Base-by-base conservation (phyloP, 2,113 vertebrate genomes). In the Murina feae region DNA sequence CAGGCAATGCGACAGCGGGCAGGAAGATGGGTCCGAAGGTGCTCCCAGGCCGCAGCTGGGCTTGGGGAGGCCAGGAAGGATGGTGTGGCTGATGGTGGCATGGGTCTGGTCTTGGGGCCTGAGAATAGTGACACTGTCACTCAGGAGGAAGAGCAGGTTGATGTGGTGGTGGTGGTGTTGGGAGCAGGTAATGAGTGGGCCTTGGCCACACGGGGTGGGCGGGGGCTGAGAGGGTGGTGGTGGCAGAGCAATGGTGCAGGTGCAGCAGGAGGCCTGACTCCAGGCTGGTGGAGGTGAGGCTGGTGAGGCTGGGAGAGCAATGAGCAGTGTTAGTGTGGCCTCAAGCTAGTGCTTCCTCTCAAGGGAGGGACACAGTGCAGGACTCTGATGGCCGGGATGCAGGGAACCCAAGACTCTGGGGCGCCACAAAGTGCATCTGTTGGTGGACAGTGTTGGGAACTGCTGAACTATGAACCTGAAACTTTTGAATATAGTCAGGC, bases 401-500 rank as follows among this genome's bases (percentile, higher is more conserved):
- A 6, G 86, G 91, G 60, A 63, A 14, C 60, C 60, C 28, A 30
- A 2, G 28, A 13, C 47, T 55, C 76, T 23, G 37, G 82, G 49
- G 80, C 94, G 82, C 74, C 71, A 30, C 91, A 66, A 20, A 91
- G 47, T 32, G 91, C 85, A 65, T 18, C 69, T 28, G 0, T 80
- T 94, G 47, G 30, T 42, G 60, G 91, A 63, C 93, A 20, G 93
- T 13, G 5, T 4, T n/a, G 30, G 78, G 23, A 95, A 85, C 63
- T 30, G 78, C 82, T 0, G 1, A 23, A 63, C 23, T 42, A 95
- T 92, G 97, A 96, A 94, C n/a, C 69, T 76, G 92, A 96, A 95
- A 94, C 89, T 97, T 97, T 84, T 85, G 71, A 49, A 2, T 28
- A 92, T 47, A 14, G 96, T 91, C 83, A 83, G 88, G 63, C 5